Conservation (phyloP, 1,140 invertebrate species). For the Cherax quadricarinatus region DNA sequence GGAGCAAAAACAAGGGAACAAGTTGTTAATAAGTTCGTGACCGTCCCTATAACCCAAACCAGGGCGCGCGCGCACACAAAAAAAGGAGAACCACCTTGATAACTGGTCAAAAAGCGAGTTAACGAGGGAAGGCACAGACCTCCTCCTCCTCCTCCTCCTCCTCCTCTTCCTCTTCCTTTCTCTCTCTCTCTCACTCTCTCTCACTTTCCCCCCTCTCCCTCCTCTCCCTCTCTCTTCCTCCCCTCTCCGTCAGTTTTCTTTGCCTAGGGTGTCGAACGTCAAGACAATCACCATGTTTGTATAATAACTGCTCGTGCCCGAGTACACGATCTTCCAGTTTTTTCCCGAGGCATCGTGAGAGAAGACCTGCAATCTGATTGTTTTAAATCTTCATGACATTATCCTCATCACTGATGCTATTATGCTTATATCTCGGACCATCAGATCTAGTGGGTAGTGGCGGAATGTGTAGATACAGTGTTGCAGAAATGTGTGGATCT, state of each 20-base stretch:
- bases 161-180: too few relatives aligned
- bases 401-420: constrained; percentile 12
- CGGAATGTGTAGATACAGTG: too few relatives aligned
- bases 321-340: background rate
- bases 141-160: background rate
- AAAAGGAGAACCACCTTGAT: background rate
- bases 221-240: too few relatives aligned
- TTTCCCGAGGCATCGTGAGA: constrained; percentile 8
- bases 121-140: background rate
- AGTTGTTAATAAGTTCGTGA: background rate
- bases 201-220: background rate
- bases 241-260: background rate
- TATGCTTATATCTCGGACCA: background rate
- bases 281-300: constrained; percentile 24
- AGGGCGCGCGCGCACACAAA: background rate
- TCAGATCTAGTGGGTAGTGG: background rate
- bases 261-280: constrained; percentile 16
- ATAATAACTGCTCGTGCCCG: constrained; percentile 11
- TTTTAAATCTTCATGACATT: constrained; percentile 37
- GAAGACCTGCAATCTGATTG: constrained; percentile 22
- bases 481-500: too few relatives aligned
- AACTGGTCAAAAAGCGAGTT: background rate
- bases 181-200: too few relatives aligned
- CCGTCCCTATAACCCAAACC: background rate
- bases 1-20: background rate